Conservation (phyloP, 2,888 invertebrate genomes). For the Melanotus villosus region DNA sequence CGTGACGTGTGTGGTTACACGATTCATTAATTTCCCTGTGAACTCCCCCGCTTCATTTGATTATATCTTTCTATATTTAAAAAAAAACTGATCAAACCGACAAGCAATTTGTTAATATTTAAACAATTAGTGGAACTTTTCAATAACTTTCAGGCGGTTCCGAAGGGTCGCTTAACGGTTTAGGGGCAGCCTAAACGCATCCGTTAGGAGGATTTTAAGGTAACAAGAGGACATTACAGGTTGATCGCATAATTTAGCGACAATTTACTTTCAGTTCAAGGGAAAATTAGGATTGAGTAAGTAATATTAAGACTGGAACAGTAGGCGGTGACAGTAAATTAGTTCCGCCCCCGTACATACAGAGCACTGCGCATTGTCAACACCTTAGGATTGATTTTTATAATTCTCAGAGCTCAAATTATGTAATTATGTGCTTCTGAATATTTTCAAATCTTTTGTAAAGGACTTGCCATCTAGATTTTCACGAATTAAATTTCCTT, state of each 20-base stretch:
- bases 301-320: constrained; percentile 49
- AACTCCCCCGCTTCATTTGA: too few species aligned
- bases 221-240: constrained; percentile 12
- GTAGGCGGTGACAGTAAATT: constrained; percentile 49
- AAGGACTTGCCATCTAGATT: constrained; percentile 3
- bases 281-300: constrained; percentile 48
- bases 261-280: constrained; percentile 44
- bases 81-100: too few species aligned
- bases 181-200: too few species aligned
- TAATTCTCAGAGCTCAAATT: constrained; percentile 53
- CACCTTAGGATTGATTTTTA: constrained; percentile 55
- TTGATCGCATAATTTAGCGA: constrained; percentile 40
- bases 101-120: too few species aligned
- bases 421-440: constrained; percentile 50
- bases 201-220: not conserved
- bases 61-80: too few species aligned
- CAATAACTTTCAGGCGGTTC: too few species aligned
- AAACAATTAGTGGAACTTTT: too few species aligned
- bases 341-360: constrained; percentile 47
- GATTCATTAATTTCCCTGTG: constrained; percentile 33
- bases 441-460: constrained; percentile 32
- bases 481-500: too few species aligned
- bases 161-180: too few species aligned
- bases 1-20: constrained; percentile 7
- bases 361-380: constrained; percentile 49